Evolutionary conservation across 2,113 vertebrate species (phyloP), one percentile per base, ranked within the genome.

Genomic region (Tragulus kanchil): DNA sequence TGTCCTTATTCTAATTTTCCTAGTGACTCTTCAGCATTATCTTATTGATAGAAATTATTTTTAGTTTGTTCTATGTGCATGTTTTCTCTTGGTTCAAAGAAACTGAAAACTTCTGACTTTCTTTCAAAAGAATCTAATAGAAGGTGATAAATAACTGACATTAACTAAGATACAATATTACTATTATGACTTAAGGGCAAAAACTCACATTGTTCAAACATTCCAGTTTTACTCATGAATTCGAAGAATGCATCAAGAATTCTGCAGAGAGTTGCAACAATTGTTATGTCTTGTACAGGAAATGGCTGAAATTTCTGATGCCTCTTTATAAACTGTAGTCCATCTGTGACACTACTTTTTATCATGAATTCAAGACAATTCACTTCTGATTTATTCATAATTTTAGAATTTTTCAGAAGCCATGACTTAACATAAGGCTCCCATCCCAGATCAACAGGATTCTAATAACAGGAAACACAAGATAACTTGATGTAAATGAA

Each of bases 211-310:
- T 91, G 65, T 77, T 90, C 94, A 56, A 86, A 93, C 56, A 42
- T 94, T 86, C 85, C 96, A 31, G 95, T 96, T 86, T 90, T 85
- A n/a, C 58, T 54, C 86, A 99, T 97, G 85, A 98, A 98, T 69
- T 98, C 94, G 64, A 99, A 97, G 86, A 98, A 97, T 62, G 98
- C 96, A 28, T 96, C 97, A 50, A 99, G 97, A 79, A 98, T 98
- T 95, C 97, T 98, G 89, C 97, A 98, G 28, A 98, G 96, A n/a
- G 97, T 98, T 92, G 84, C 98, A 48, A 98, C 28, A 8, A 96
- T 31, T 3, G 69, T 82, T 83, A 98, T 42, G 31, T 97, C 95
- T 45, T 94, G 96, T 11, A 98, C 19, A 54, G 98, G 95, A 79
- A 98, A 98, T 0, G 78, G 85, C 59, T 98, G 95, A 65, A 91